phyloP scores from a whole-genome alignment of 2,797 vertebrate species.

The Pangasius krempfi region DNA sequence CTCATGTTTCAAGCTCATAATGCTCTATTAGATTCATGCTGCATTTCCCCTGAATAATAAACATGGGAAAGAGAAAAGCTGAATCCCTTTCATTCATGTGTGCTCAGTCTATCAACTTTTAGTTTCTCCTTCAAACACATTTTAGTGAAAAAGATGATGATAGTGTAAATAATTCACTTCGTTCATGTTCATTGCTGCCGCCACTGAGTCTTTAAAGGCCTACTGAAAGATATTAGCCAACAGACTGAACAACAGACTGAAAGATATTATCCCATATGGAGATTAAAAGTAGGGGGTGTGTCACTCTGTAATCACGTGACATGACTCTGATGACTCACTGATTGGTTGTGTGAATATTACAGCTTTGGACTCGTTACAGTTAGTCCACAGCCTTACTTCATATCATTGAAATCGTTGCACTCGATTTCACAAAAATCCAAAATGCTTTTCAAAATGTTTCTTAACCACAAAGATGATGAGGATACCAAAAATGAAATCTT shows the following conservation, averaged over 20 bases:
- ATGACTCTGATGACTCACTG: not conserved
- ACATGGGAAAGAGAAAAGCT: not conserved
- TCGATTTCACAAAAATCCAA: not conserved
- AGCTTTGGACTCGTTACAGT: not conserved
- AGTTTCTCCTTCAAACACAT: not conserved
- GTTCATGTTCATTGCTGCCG: not conserved
- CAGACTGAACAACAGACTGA: not conserved
- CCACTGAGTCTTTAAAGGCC: not conserved
- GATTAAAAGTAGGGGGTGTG: not conserved
- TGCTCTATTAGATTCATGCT: not conserved
- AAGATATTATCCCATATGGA: not conserved
- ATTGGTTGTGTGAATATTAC: not conserved
- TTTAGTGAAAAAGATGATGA: not conserved
- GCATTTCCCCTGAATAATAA: not conserved
- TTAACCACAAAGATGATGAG: not conserved
- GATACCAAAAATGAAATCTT: not conserved
- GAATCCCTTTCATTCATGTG: not conserved
- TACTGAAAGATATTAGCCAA: not conserved
- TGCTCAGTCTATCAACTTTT: not conserved
- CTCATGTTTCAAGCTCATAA: not conserved
- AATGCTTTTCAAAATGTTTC: not conserved
- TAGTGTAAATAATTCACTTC: not conserved
- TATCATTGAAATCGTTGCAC: not conserved
- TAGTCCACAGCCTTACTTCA: not conserved
- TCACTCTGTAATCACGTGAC: not conserved